Base-by-base conservation (phyloP, 2,113 vertebrate genomes). In the Bubo blakistoni region DNA sequence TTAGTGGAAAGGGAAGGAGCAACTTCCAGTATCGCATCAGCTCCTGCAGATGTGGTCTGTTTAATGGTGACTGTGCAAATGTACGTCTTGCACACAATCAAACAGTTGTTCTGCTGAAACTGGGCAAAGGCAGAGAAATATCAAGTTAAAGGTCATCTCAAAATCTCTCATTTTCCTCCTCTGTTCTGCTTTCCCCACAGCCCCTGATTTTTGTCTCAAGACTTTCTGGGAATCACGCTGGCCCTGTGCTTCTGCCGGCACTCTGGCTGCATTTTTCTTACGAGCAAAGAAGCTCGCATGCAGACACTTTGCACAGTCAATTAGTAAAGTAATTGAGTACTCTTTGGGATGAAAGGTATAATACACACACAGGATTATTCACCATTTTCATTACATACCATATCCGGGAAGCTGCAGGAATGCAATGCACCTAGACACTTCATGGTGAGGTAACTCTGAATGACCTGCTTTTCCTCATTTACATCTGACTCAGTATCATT, bases 381-480 rank as follows among this genome's bases (percentile, higher is more conserved):
- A 96, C 94, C 84, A 52, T 96, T 96, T 96, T 97, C 92, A 96
- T 96, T 95, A 88, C 93, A 91, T 57, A 51, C 92, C 78, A 86
- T 97, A 94, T 95, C 95, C 93, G 42, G 94, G 91, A 94, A 97
- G 94, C 94, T 62, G 91, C 86, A 59, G 95, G 86, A 85, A 94
- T 94, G 96, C 62, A 91, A 97, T 94, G 81, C 91, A 87, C 77
- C 78, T 62, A 94, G 90, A 85, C 88, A 72, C 76, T 92, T 85
- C 34, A 27, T 0, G 86, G 40, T 97, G 96, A 96, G 94, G 97
- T 97, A 97, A 97, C 91, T 94, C 79, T 79, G 78, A 95, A 95
- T 96, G 96, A 96, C 95, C 96, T 97, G 94, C 94, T 97, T 97
- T 90, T 95, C 91, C 85, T 96, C 93, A 95, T 97, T 93, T 97